phyloP scores from a whole-genome alignment of 2,888 invertebrate genomes.

The Criorhina ranunculi region DNA sequence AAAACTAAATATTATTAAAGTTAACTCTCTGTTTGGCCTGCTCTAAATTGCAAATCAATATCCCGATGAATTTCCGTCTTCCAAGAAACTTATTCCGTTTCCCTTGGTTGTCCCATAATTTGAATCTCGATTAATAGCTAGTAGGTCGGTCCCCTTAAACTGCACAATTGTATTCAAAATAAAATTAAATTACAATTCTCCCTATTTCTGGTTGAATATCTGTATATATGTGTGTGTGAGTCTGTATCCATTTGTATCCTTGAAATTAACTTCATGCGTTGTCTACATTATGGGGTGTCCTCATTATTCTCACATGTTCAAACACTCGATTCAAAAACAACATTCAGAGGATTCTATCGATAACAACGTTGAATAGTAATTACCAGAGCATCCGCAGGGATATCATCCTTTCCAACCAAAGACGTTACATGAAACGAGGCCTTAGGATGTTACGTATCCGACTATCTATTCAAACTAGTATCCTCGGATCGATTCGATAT shows the following conservation, averaged over 20 bases:
- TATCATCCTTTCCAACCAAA: background rate
- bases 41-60: constrained; percentile 7
- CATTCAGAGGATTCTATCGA: background rate
- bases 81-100: constrained; percentile 19
- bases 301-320: background rate
- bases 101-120: background rate
- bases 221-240: no score
- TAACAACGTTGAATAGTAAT: constrained; percentile 34
- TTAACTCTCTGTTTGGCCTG: background rate
- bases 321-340: background rate
- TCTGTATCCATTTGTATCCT: background rate
- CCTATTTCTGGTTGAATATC: no score
- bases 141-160: background rate
- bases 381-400: constrained; percentile 3
- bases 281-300: constrained; percentile 10
- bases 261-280: constrained; percentile 9
- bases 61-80: background rate
- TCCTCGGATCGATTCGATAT: background rate
- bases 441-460: background rate
- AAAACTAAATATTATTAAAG: background rate
- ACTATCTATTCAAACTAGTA: background rate
- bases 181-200: background rate
- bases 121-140: constrained; percentile 1
- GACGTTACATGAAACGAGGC: constrained; percentile 11
- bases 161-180: background rate